Conservation (phyloP, 1,140 invertebrate genomes). For the Drosophila fuyamai region DNA sequence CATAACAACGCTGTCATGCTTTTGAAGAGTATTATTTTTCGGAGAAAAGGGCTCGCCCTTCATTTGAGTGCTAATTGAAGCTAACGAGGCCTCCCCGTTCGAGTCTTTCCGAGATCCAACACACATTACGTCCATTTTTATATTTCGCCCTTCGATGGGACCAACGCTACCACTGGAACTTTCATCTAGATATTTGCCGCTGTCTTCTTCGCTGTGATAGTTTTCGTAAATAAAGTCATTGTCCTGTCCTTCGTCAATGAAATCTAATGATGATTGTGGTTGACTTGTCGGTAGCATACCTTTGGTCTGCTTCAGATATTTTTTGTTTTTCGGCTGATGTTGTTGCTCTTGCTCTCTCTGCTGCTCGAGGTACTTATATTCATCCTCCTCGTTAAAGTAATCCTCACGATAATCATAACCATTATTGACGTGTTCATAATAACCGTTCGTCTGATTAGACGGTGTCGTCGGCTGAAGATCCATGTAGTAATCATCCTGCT, state of each 20-base stretch:
- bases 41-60: not conserved
- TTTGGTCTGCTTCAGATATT: conserved; percentile 38
- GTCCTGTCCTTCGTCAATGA: conserved; percentile 49
- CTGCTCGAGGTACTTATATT: conserved; percentile 82
- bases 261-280: conserved; percentile 60
- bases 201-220: conserved; percentile 78
- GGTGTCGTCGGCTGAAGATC: conserved; percentile 80
- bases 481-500: conserved; percentile 76
- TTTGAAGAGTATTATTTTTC: conserved; percentile 47
- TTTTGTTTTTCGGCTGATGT: conserved; percentile 49
- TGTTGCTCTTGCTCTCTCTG: conserved; percentile 72
- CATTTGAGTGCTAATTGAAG: not conserved
- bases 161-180: conserved; percentile 75
- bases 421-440: conserved; percentile 74
- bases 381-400: conserved; percentile 84
- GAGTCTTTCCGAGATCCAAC: not conserved
- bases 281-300: conserved; percentile 31
- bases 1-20: conserved; percentile 77
- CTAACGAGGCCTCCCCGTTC: conserved; percentile 5
- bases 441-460: conserved; percentile 81
- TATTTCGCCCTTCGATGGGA: conserved; percentile 34
- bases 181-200: conserved; percentile 81
- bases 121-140: conserved; percentile 6
- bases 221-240: conserved; percentile 71
- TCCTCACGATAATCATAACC: conserved; percentile 84